Base-by-base conservation (phyloP, 2,888 invertebrate species). In the Hemaris fuciformis region DNA sequence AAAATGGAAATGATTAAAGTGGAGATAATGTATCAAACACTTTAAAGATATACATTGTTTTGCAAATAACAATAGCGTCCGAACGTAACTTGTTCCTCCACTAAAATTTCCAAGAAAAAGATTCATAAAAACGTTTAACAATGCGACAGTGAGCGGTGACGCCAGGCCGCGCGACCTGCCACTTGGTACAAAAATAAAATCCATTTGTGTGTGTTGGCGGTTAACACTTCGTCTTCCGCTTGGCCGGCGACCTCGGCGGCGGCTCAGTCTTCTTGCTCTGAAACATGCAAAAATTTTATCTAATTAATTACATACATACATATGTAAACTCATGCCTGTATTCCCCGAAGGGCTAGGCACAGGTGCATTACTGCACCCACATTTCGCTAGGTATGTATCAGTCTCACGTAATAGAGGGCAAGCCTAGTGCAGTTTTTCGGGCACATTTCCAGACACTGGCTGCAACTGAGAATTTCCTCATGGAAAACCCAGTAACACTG, bases 241-340 rank as follows among this genome's bases (percentile, higher is more conserved):
- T 92, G 10, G 85, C 83, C 2, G 91, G 89, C 46, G 91, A 88
- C 66, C 88, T 72, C 15, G 83, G 81, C 3, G 87, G 81, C 0
- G 84, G 78, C 25, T 91, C 91, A 88, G 90, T 87, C 89, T 92
- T 92, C 87, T 90, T 90, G 57, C 76, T 87, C 92, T 93, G 86
- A 20, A 88, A 89, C 62, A 27, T 64, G 68, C 62, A 60, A 60
- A 63, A 1, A 31, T 23, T 60, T 45, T 8, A 45, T 8, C 22
- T 45, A 23, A 46, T 43, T 10, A 10, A 20, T 8, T 1, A 7
- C 8, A 2, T 10, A 38, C 1, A 13, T 38, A 13, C 3, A 34
- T n/a, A n/a, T n/a, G n/a, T n/a, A n/a, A n/a, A 0, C 31, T n/a
- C n/a, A n/a, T n/a, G n/a, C n/a, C n/a, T n/a, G n/a, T n/a, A n/a